Base-by-base conservation (phyloP, 1,140 invertebrate genomes). In the Anastatus disparis region DNA sequence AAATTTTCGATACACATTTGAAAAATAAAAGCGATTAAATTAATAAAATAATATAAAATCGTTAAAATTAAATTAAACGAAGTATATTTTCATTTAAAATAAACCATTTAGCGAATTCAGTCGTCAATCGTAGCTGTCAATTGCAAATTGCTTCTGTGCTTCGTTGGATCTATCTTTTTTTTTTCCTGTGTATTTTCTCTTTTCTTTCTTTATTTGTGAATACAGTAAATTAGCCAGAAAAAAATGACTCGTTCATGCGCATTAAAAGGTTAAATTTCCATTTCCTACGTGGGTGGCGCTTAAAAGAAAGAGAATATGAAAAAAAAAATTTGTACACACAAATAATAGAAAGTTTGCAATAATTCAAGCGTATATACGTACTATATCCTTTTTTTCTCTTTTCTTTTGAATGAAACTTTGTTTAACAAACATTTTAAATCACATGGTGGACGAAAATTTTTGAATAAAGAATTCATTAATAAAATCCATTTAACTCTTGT, bases 391-490 rank as follows among this genome's bases (percentile, higher is more conserved):
- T n/a, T n/a, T n/a, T n/a, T n/a, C n/a, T n/a, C n/a, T n/a, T n/a
- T n/a, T n/a, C n/a, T 53, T 53, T 29, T 53, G 9, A 29, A 29
- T 10, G 17, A 17, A 13, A 2, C 26, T 12, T 7, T 27, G 31
- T 22, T 52, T 52, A 29, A n/a, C 31, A 53, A 29, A 53, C 15
- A 29, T 53, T 29, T 22, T 24, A 8, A n/a, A n/a, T n/a, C n/a
- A n/a, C n/a, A n/a, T n/a, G n/a, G n/a, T n/a, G n/a, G n/a, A n/a
- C n/a, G n/a, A n/a, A 13, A 12, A 52, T 52, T 52, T 27, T 12
- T 3, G 48, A 52, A 52, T 52, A 52, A 52, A 13, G 48, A 52
- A 52, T 52, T 26, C 9, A 52, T 27, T 52, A 52, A 52, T 52
- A 24, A 26, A 27, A n/a, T n/a, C n/a, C n/a, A n/a, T n/a, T n/a